A percentile compares a stretch with the other conserved stretches of the same genome.
phyloP scores from a whole-genome alignment of 1,140 invertebrate species.

The Vollenhovia emeryi region DNA sequence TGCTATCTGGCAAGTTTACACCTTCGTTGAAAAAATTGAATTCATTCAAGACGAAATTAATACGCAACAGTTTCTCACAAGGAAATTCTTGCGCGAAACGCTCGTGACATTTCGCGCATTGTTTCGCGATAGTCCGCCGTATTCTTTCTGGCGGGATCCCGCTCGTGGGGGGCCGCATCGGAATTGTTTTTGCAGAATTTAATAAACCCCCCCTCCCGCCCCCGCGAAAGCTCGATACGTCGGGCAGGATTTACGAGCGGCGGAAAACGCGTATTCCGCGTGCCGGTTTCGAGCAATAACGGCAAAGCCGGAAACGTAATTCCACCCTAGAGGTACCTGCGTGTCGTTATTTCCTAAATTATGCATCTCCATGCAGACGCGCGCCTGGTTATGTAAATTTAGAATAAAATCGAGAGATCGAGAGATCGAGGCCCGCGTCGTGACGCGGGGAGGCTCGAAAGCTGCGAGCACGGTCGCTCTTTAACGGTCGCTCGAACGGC shows the following conservation, averaged over 20 bases:
- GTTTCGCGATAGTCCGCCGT: background rate
- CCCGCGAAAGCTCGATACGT: conserved; percentile 13
- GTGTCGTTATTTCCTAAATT: conserved; percentile 44
- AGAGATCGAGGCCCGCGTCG: conserved; percentile 7
- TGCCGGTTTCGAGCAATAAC: conserved; percentile 49
- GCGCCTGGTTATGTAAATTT: conserved; percentile 48
- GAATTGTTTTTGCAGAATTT: conserved; percentile 57
- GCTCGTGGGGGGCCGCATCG: background rate
- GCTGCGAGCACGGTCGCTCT: conserved; percentile 29
- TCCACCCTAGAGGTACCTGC: background rate
- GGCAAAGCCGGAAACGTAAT: conserved; percentile 48
- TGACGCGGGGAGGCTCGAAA: background rate
- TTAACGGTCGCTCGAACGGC: conserved; percentile 7
- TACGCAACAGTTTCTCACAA: background rate
- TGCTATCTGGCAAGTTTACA: no score
- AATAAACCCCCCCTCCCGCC: no score
- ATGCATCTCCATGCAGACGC: conserved; percentile 26
- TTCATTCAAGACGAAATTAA: conserved; percentile 23
- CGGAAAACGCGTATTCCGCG: conserved; percentile 46
- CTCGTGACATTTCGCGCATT: background rate
- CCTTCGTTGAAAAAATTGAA: no score
- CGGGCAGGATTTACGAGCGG: conserved; percentile 37
- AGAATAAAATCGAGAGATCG: conserved; percentile 59
- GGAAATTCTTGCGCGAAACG: background rate
- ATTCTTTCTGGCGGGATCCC: background rate